Evolutionary conservation across 1,140 invertebrate species (phyloP).

Genomic region (Lamellibrachia luymesi): DNA sequence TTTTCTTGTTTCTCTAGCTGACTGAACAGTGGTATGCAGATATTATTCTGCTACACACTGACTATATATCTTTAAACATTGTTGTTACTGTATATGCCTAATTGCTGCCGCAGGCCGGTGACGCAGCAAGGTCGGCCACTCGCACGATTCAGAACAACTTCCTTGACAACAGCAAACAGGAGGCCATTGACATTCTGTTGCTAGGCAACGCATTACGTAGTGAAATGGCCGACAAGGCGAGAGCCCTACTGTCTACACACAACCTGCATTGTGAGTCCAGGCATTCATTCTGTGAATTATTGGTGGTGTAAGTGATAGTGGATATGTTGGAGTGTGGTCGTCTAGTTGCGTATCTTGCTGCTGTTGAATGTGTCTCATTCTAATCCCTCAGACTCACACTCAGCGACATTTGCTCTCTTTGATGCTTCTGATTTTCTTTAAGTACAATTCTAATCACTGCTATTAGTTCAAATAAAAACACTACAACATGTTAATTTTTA

Average conservation of each 20-base stretch:
- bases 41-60: not conserved
- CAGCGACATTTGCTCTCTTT: too few relatives aligned
- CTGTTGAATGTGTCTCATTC: too few relatives aligned
- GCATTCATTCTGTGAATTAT: not conserved
- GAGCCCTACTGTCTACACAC: constrained; percentile 68
- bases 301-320: not conserved
- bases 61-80: not conserved
- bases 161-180: constrained; percentile 95
- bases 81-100: not conserved
- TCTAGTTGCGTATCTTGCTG: not conserved
- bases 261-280: not conserved
- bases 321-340: not conserved
- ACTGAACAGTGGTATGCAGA: too few relatives aligned
- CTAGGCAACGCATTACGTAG: constrained; percentile 87
- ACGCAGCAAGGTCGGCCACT: constrained; percentile 89
- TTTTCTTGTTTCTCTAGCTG: too few relatives aligned
- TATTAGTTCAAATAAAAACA: too few relatives aligned
- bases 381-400: too few relatives aligned
- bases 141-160: constrained; percentile 99
- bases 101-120: constrained; percentile 7
- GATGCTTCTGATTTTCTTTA: too few relatives aligned
- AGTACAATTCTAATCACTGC: too few relatives aligned
- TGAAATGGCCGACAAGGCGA: constrained; percentile 84
- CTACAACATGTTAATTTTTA: too few relatives aligned
- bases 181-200: constrained; percentile 95